phyloP scores from a whole-genome alignment of 2,797 vertebrate genomes.

The Echiichthys vipera region DNA sequence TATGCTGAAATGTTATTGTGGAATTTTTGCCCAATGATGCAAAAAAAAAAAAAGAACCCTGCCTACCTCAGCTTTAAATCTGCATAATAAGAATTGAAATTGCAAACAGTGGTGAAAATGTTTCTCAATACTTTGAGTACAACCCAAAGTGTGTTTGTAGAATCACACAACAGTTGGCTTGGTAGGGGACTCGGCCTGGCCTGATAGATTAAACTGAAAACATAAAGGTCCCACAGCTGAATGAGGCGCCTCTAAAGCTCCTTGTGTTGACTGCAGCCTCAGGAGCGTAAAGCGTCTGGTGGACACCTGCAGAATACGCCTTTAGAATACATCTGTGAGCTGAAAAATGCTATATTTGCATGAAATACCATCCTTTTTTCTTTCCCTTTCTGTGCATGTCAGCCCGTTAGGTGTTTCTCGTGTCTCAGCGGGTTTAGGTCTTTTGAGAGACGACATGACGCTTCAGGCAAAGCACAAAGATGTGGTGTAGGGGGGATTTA shows the following conservation, averaged over 20 bases:
- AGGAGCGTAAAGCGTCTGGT: slow-evolving; percentile 15
- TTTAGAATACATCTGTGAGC: slow-evolving; percentile 8
- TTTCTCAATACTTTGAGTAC: not conserved
- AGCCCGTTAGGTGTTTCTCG: slow-evolving; percentile 42
- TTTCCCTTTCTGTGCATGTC: slow-evolving; percentile 25
- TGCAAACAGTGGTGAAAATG: not conserved
- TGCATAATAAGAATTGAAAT: not conserved
- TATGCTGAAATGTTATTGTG: too few relatives aligned
- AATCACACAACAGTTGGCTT: not conserved
- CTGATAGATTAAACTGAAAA: slow-evolving; percentile 6
- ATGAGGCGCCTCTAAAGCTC: slow-evolving; percentile 25
- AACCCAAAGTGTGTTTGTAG: not conserved
- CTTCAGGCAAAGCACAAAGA: slow-evolving; percentile 70
- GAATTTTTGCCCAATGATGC: too few relatives aligned
- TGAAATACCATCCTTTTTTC: slow-evolving; percentile 18
- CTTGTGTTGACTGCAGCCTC: slow-evolving; percentile 10
- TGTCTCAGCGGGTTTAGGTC: slow-evolving; percentile 63
- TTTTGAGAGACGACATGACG: slow-evolving; percentile 68
- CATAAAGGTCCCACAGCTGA: slow-evolving; percentile 21
- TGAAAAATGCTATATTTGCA: slow-evolving; percentile 55
- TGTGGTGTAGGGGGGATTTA: slow-evolving; percentile 27
- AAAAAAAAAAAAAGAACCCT: too few relatives aligned
- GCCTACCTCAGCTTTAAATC: not conserved
- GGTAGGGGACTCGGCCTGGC: slow-evolving; percentile 1
- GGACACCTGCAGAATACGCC: slow-evolving; percentile 50